Evolutionary conservation across 2,888 invertebrate genomes (phyloP), one percentile per base, ranked within the genome.

Genomic region (Synergus umbraculus): DNA sequence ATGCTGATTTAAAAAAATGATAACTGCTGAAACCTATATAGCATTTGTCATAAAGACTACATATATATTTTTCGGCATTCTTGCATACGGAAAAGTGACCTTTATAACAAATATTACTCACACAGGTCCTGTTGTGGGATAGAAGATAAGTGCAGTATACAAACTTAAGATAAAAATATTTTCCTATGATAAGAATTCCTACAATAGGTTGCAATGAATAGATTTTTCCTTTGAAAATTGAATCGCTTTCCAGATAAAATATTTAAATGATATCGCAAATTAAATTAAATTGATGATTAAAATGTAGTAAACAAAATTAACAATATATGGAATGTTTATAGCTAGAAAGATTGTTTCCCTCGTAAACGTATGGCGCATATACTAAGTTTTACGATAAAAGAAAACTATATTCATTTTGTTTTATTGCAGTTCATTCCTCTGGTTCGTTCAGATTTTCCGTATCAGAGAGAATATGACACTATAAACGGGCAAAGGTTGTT

Each of bases 351-450:
- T 60, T 18, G 8, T 58, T 18, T 58, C 58, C n/a, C n/a, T 58
- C 58, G 3, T 8, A n/a, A 18, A 1, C 18, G 9, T 58, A 9
- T 22, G 60, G 22, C 12, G 22, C 22, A 22, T 12, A 43, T 18
- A 43, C n/a, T 10, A n/a, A 66, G 41, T 66, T 2, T 66, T 43
- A 66, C 10, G 41, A 66, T 66, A 41, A 66, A 41, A 13, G n/a
- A 41, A 66, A 41, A 41, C 15, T 8, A 37, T 66, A 54, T 54
- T 73, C 22, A 49, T 37, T 54, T 73, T 73, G 37, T 49, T 73
- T 15, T 54, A 73, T 73, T 54, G 46, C 69, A 73, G 69, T 73
- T 73, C 69, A 73, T 73, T 73, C 22, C 54, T 49, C 73, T 54
- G 54, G 60, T 60, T 60, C 60, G 60, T 41, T 66, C 65, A 66